Base-by-base conservation (phyloP, 2,888 invertebrate species). In the Drosophila anomelani region DNA sequence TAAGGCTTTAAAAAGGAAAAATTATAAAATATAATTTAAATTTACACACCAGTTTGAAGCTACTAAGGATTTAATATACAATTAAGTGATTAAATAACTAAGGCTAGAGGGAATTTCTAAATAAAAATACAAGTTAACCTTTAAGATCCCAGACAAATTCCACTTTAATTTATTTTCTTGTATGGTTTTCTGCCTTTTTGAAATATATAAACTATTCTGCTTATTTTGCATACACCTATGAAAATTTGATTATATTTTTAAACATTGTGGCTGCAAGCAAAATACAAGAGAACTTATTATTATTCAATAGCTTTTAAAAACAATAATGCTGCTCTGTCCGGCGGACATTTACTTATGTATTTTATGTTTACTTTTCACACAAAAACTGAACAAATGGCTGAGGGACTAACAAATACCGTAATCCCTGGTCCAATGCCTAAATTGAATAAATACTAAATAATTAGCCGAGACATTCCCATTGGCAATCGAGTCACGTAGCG, bases 381-480 rank as follows among this genome's bases (percentile, higher is more conserved):
- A 13, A 36, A 41, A 17, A 36, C 36, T 13, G 8, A 26, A 36
- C 43, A 17, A 64, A 29, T 29, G 20, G 26, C 41, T 32, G 29
- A 23, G 51, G 39, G 69, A n/a, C 15, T 34, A 17, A 2, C 8
- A 43, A 69, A 59, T 36, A 51, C n/a, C 13, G 34, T 68, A 57
- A 68, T 69, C 41, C 41, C 36, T n/a, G 36, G 36, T 36, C 9
- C 12, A 36, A 43, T 15, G 39, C 2, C 17, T 20, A 56, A 47
- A 67, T 69, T 69, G 23, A 55, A 47, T 62, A 71, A 61, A 75
- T 57, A 55, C 41, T 62, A 62, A 72, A 75, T 75, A 73, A 73
- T 73, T 74, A 73, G 75, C 41, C 17, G 1, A 8, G 4, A 4
- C 29, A 32, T 51, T 39, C 34, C 39, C 59, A 46, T 58, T 75